Conservation (phyloP, 1,140 invertebrate species). For the Laupala kohalensis region DNA sequence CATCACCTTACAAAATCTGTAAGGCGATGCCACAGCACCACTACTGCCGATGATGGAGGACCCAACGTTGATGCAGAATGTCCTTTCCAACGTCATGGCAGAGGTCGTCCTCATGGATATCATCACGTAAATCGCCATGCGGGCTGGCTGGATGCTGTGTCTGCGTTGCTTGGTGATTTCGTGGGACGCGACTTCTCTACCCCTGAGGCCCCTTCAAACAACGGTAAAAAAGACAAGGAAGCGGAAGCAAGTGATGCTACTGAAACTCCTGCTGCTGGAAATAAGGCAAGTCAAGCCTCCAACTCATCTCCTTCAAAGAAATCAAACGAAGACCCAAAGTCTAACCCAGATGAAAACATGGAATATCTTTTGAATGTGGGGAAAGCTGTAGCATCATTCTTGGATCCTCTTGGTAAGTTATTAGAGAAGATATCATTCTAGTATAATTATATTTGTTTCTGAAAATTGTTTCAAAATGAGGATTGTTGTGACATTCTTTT, state of each 20-base stretch:
- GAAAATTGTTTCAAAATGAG: no score
- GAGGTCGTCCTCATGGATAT: background rate
- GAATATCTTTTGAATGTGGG: constrained; percentile 3
- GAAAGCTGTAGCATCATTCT: constrained; percentile 1
- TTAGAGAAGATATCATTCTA: no score
- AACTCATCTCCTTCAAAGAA: background rate
- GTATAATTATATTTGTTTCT: no score
- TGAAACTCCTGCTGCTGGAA: background rate
- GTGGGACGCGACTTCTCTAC: background rate
- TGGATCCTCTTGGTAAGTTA: constrained; percentile 10
- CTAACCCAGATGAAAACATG: background rate
- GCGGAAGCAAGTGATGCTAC: background rate
- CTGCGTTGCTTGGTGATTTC: background rate
- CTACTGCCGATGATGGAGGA: background rate
- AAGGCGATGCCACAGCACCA: background rate
- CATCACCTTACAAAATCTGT: constrained; percentile 7
- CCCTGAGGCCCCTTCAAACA: background rate
- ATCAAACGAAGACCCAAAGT: background rate
- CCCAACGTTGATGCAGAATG: background rate
- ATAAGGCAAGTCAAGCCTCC: background rate
- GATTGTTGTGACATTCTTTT: no score
- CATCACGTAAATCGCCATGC: background rate
- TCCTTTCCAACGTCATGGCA: background rate
- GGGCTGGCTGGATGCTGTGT: background rate
- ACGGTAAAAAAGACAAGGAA: no score